A percentile compares a stretch with the other conserved stretches of the same genome.
Evolutionary conservation across 1,140 invertebrate species (phyloP).

Genomic region (Pseudomyrmex gracilis): DNA sequence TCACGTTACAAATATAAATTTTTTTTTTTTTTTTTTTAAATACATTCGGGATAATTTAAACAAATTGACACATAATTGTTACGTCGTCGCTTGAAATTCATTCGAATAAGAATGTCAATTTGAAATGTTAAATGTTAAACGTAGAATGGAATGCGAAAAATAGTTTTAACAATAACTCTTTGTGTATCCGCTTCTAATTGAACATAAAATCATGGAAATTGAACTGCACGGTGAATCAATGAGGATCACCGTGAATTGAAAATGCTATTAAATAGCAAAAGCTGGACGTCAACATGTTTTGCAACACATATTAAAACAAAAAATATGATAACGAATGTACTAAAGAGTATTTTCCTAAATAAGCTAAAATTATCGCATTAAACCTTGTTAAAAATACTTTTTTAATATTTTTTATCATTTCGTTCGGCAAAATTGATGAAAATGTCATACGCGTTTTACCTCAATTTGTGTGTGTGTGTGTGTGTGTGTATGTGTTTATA

Average conservation of each 20-base stretch:
- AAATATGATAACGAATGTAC: conserved; percentile 4
- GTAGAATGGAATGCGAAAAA: neutral
- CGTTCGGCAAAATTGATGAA: neutral
- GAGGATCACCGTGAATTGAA: neutral
- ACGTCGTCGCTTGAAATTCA: neutral
- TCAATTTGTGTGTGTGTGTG: too few species aligned
- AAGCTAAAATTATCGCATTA: neutral
- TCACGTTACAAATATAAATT: neutral
- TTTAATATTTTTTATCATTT: conserved; percentile 22
- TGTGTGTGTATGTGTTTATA: too few species aligned
- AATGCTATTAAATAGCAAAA: conserved; percentile 15
- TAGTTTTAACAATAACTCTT: conserved; percentile 14
- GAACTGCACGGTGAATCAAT: neutral
- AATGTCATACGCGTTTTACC: neutral
- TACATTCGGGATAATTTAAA: neutral
- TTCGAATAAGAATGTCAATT: neutral
- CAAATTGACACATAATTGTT: conserved; percentile 11
- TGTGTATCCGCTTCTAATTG: neutral
- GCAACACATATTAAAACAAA: conserved; percentile 7
- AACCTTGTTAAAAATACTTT: conserved; percentile 10
- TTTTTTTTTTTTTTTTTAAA: neutral
- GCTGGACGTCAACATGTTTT: neutral
- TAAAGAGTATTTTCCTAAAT: conserved; percentile 3
- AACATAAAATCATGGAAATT: neutral
- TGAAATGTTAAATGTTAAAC: conserved; percentile 24